Evolutionary conservation across 1,140 invertebrate genomes (phyloP).

Genomic region (Trachymyrmex septentrionalis): DNA sequence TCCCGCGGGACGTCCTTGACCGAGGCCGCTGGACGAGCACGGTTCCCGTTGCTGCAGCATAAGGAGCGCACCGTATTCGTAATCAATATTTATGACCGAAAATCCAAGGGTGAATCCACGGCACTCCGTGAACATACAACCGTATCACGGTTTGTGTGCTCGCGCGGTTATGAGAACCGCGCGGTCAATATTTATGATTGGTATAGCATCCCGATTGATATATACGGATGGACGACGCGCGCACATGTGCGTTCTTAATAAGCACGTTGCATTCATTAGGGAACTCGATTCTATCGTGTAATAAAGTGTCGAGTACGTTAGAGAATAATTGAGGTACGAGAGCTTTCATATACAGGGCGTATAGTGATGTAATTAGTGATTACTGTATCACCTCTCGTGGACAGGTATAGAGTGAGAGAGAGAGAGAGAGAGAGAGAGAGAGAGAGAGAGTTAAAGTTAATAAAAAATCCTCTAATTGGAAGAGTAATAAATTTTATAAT

Average conservation of each 20-base stretch:
- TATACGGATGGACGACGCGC: not conserved
- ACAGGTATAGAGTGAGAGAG: no score
- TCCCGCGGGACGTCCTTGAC: constrained; percentile 72
- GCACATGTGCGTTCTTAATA: constrained; percentile 18
- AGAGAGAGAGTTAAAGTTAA: not conserved
- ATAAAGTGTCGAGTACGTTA: not conserved
- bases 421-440: no score
- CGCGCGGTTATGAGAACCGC: constrained; percentile 62
- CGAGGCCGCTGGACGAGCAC: constrained; percentile 56
- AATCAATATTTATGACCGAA: constrained; percentile 77
- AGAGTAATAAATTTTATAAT: not conserved
- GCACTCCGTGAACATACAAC: constrained; percentile 23
- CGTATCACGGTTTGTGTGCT: constrained; percentile 53
- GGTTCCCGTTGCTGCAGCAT: constrained; percentile 24
- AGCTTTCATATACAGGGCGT: not conserved
- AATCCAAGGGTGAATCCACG: constrained; percentile 75
- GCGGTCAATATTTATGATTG: constrained; percentile 77
- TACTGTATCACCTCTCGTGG: not conserved
- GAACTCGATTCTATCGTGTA: not conserved
- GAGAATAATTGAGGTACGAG: constrained; percentile 5
- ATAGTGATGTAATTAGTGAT: not conserved
- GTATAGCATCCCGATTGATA: constrained; percentile 39
- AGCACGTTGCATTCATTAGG: not conserved
- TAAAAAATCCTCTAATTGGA: not conserved
- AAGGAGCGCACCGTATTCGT: constrained; percentile 65